phyloP scores from a whole-genome alignment of 2,797 vertebrate species.

The Anas acuta region DNA sequence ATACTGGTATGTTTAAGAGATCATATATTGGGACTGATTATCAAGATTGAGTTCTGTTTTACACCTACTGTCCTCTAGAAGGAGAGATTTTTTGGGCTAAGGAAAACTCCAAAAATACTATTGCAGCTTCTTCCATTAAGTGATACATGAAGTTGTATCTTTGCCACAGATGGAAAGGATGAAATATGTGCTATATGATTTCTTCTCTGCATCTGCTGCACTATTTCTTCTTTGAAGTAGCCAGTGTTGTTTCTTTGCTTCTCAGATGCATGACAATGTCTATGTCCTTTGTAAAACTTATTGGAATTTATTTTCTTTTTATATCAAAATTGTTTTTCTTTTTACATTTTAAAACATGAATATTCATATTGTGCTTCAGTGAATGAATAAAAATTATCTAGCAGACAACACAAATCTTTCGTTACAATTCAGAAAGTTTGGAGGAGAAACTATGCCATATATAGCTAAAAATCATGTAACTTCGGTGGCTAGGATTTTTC shows the following conservation, averaged over 20 bases:
- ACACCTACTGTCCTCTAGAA: not conserved
- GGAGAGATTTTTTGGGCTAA: not conserved
- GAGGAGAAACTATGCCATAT: not conserved
- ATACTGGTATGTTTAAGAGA: not conserved
- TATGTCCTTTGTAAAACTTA: not conserved
- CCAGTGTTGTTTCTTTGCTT: not conserved
- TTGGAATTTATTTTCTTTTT: not conserved
- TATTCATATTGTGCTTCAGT: not conserved
- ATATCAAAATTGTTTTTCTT: not conserved
- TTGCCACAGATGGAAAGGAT: not conserved
- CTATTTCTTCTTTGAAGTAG: not conserved
- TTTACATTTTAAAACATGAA: not conserved
- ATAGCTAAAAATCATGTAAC: not conserved
- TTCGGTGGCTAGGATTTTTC: not conserved
- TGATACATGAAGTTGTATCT: not conserved
- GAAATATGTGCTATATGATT: not conserved
- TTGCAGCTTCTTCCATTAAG: not conserved
- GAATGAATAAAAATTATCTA: not conserved
- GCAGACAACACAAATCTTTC: not conserved
- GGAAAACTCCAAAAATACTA: not conserved
- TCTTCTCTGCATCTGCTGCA: not conserved
- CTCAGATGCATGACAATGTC: not conserved
- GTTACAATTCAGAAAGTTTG: not conserved
- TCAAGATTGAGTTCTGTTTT: not conserved
- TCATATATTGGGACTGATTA: not conserved